phyloP scores from a whole-genome alignment of 2,888 invertebrate species.

The Macrosoma leucophasiata region DNA sequence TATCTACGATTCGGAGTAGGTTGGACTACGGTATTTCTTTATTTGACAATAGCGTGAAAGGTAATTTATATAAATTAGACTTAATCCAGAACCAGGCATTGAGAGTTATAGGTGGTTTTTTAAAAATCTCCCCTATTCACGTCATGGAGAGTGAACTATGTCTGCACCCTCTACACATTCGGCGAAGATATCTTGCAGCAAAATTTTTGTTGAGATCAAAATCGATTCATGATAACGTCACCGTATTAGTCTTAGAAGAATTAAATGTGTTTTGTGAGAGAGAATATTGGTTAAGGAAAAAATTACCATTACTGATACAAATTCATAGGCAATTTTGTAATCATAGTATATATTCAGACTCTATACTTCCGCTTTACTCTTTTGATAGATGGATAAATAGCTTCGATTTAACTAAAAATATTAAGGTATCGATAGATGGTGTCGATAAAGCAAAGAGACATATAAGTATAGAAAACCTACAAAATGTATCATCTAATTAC shows the following conservation, averaged over 20 bases:
- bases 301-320: conserved; percentile 13
- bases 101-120: conserved; percentile 23
- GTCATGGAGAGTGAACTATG: conserved; percentile 24
- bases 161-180: conserved; percentile 18
- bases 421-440: conserved; percentile 1
- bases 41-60: conserved; percentile 18
- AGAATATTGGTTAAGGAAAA: conserved; percentile 17
- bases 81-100: conserved; percentile 25
- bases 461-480: not conserved
- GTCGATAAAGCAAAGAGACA: not conserved
- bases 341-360: conserved; percentile 7
- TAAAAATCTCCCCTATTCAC: conserved; percentile 22
- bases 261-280: conserved; percentile 3
- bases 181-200: conserved; percentile 17
- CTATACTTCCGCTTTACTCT: conserved; percentile 11
- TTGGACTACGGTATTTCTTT: conserved; percentile 26
- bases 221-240: not conserved
- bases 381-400: conserved; percentile 8
- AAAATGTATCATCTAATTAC: conserved; percentile 1
- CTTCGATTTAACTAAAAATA: conserved; percentile 4
- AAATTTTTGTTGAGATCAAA: conserved; percentile 17
- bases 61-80: conserved; percentile 21
- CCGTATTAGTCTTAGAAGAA: conserved; percentile 1
- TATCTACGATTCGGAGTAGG: conserved; percentile 27
- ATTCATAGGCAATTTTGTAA: conserved; percentile 3